Conservation (phyloP, 2,888 invertebrate species). For the Drosophila antonietae region DNA sequence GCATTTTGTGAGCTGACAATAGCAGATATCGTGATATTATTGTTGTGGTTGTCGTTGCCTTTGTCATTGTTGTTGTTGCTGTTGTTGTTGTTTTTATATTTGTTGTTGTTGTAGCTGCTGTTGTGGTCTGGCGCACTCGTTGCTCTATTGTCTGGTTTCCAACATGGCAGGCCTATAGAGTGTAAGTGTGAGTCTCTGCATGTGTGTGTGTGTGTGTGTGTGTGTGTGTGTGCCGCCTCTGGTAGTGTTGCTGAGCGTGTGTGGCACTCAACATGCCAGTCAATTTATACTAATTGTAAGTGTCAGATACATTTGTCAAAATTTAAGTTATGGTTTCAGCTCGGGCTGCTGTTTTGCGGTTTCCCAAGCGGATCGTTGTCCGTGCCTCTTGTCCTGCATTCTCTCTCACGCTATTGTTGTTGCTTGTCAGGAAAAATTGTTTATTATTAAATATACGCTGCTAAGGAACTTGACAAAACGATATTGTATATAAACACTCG, state of each 20-base stretch:
- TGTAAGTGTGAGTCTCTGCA: slow-evolving; percentile 14
- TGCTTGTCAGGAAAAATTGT: slow-evolving; percentile 68
- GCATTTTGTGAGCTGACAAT: slow-evolving; percentile 79
- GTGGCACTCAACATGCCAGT: slow-evolving; percentile 81
- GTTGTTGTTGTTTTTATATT: slow-evolving; percentile 10
- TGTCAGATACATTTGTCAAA: slow-evolving; percentile 80
- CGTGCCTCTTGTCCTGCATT: slow-evolving; percentile 26
- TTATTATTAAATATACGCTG: slow-evolving; percentile 72
- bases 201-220: slow-evolving; percentile 13
- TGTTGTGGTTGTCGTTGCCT: slow-evolving; percentile 50
- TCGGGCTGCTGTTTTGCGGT: slow-evolving; percentile 64
- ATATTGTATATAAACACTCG: slow-evolving; percentile 27
- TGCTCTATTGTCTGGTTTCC: slow-evolving; percentile 69
- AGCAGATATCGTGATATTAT: slow-evolving; percentile 80
- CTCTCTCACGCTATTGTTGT: slow-evolving; percentile 3
- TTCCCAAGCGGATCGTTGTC: slow-evolving; percentile 53
- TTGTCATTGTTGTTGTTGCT: slow-evolving; percentile 34
- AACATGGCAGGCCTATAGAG: slow-evolving; percentile 41
- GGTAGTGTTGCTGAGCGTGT: slow-evolving; percentile 55
- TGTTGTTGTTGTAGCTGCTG: slow-evolving; percentile 29
- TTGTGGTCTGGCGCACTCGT: slow-evolving; percentile 63
- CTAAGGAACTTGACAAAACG: slow-evolving; percentile 58
- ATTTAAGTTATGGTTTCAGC: slow-evolving; percentile 76
- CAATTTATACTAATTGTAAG: slow-evolving; percentile 81
- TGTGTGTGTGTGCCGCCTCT: slow-evolving; percentile 2